Percentiles rank a stretch among this genome's conserved stretches.
phyloP scores from a whole-genome alignment of 2,888 invertebrate genomes.

The Neoitamus cyanurus region DNA sequence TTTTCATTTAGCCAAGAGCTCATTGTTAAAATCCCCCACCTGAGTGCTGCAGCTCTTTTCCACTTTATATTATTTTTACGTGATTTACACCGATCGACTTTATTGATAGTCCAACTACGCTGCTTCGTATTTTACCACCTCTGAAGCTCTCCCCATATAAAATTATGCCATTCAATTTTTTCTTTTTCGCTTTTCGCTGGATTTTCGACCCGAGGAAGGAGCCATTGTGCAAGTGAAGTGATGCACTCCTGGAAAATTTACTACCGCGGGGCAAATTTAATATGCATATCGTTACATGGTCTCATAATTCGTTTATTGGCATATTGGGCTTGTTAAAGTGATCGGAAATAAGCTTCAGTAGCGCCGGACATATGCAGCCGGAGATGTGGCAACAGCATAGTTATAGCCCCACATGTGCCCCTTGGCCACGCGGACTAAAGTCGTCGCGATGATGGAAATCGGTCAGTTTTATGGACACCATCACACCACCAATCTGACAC shows the following conservation, averaged over 20 bases:
- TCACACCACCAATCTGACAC: constrained; percentile 25
- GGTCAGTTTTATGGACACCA: constrained; percentile 23
- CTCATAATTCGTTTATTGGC: constrained; percentile 45
- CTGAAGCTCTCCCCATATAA: constrained; percentile 29
- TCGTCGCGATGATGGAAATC: not conserved
- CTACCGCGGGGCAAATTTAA: constrained; percentile 30
- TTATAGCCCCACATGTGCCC: not conserved
- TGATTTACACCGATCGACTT: constrained; percentile 46
- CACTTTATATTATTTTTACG: constrained; percentile 45
- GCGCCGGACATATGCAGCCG: not conserved
- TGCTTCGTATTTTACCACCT: constrained; percentile 31
- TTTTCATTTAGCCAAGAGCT: constrained; percentile 46
- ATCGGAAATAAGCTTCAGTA: constrained; percentile 36
- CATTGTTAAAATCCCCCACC: constrained; percentile 46
- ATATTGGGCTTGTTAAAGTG: constrained; percentile 43
- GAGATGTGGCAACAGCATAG: not conserved
- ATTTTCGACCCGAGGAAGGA: not conserved
- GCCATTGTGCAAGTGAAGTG: constrained; percentile 43
- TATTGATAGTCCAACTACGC: constrained; percentile 42
- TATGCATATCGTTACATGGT: constrained; percentile 30
- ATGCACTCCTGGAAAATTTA: constrained; percentile 39
- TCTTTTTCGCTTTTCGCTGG: constrained; percentile 1
- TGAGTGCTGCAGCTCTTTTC: constrained; percentile 42
- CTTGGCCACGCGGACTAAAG: not conserved
- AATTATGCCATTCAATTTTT: constrained; percentile 36